Evolutionary conservation across 1,140 invertebrate species (phyloP).

Genomic region (Wiebesia pumilae): DNA sequence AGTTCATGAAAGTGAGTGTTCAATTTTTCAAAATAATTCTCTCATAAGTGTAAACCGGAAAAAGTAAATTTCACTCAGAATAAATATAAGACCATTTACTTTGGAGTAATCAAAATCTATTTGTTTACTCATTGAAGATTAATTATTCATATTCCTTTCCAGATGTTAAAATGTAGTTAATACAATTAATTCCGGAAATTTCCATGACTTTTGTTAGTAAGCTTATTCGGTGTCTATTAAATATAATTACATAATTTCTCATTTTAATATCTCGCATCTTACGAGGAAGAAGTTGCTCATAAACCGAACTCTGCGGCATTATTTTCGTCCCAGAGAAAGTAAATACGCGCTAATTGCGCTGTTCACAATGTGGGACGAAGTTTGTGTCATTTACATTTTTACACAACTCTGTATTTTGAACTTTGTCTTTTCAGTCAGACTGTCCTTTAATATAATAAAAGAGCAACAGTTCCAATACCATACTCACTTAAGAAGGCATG

Average conservation of each 20-base stretch:
- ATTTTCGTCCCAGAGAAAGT: conserved; percentile 41
- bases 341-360: neutral
- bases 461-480: neutral
- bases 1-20: no score
- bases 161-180: neutral
- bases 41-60: neutral
- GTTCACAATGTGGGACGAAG: conserved; percentile 31
- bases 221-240: neutral
- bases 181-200: no score
- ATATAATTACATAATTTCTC: conserved; percentile 6
- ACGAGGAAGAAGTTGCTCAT: neutral
- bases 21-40: no score
- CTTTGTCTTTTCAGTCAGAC: conserved; percentile 1
- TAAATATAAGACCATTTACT: neutral
- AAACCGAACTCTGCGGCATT: neutral
- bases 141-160: neutral
- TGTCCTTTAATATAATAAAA: neutral
- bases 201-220: neutral
- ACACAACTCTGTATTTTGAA: neutral
- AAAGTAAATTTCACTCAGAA: neutral
- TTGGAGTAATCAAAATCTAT: neutral
- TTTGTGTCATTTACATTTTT: conserved; percentile 38
- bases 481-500: neutral
- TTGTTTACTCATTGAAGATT: neutral
- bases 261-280: neutral